Evolutionary conservation across 30 jellyfish, hydroid and myxozoan genomes (phyloP), one percentile per base, ranked within the genome.

Genomic region (Aurelia coerulea): DNA sequence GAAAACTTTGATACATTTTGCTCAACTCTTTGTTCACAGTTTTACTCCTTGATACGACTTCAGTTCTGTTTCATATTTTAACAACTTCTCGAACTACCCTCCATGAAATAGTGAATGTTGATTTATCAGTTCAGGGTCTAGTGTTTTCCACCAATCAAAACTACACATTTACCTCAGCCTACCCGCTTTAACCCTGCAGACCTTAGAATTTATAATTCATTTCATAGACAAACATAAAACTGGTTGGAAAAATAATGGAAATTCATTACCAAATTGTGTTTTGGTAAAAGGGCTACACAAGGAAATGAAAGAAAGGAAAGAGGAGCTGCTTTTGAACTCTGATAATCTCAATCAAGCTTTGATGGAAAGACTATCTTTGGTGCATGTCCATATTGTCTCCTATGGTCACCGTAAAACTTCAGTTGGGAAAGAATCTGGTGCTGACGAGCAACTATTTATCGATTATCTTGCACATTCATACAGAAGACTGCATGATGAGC

Each of bases 271-370:
- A 9, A 69, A 88, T 39, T 79, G 91, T 74, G 88, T 90, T 15
- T 71, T 74, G 35, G 77, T 95, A 63, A 73, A 75, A 63, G 97
- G 84, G n/a, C 70, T 90, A n/a, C 66, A 65, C 66, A 86, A 85
- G 60, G 99, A 95, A 67, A 23, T 89, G 65, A 89, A 66, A 49
- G 97, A 78, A 67, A 88, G 77, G 46, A 68, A 85, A n/a, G 81
- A 33, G 10, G 75, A 65, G 13, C 51, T 63, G 32, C 58, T 84
- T 16, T 84, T 95, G 35, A 60, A 64, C 74, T 54, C 84, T 46
- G 96, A 89, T 9, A 95, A 95, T 60, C 68, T 93, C 15, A 93
- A 83, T 62, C 98, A 93, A 84, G 98, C 92, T 74, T 65, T 95
- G 23, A 80, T 95, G 92, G 99, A 95, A 75, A 97, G 99, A 51